Evolutionary conservation across 2,797 vertebrate genomes (phyloP).

Genomic region (Valencia hispanica): DNA sequence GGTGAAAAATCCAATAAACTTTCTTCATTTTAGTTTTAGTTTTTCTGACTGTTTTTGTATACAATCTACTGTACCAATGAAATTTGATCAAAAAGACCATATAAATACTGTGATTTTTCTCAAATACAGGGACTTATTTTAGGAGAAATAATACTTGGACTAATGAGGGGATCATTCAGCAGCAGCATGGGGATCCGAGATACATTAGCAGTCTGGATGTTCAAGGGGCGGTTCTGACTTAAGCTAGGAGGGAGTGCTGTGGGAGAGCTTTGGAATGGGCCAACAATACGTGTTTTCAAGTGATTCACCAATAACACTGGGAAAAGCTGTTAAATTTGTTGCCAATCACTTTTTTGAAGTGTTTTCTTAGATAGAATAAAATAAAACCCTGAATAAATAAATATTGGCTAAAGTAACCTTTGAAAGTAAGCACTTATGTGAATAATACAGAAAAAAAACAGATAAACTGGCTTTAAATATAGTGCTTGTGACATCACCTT

Average conservation of each 20-base stretch:
- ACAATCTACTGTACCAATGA: not conserved
- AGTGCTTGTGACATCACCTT: constrained; percentile 11
- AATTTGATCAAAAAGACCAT: not conserved
- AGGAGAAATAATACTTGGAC: not conserved
- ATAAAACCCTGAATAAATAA: not conserved
- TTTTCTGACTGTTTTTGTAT: not conserved
- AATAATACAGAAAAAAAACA: not conserved
- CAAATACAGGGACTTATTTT: not conserved
- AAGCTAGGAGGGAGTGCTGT: not conserved
- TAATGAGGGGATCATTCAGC: not conserved
- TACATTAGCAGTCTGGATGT: not conserved
- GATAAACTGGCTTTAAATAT: constrained; percentile 4
- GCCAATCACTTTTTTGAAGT: not conserved
- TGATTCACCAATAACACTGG: not conserved
- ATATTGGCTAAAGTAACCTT: not conserved
- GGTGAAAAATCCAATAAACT: too few species aligned
- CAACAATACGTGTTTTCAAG: not conserved
- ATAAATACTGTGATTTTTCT: not conserved
- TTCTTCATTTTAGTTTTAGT: too few species aligned
- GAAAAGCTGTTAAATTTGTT: not conserved
- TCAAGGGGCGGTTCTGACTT: not conserved
- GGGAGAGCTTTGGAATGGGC: not conserved
- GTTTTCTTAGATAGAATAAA: not conserved
- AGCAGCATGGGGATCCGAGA: not conserved
- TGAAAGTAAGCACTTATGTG: not conserved